Conservation (phyloP, 2,888 invertebrate species). For the Pseudoips prasinana region DNA sequence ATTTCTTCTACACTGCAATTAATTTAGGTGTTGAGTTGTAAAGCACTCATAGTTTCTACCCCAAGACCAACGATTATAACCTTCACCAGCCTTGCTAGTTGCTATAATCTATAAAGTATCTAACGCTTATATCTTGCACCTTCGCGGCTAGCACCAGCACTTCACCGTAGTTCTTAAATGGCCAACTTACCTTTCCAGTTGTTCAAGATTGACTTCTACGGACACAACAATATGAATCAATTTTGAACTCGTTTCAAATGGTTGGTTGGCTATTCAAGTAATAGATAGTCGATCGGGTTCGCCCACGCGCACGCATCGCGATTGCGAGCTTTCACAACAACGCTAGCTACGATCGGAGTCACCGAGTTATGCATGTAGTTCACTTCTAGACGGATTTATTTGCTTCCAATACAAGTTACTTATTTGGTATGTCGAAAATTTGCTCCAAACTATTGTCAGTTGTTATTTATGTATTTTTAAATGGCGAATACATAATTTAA, state of each 20-base stretch:
- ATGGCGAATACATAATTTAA: no score
- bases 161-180: neutral
- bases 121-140: constrained; percentile 17
- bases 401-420: constrained; percentile 21
- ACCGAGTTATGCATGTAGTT: constrained; percentile 30
- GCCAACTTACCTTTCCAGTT: no score
- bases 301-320: constrained; percentile 72
- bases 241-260: no score
- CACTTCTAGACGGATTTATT: constrained; percentile 32
- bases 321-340: constrained; percentile 72
- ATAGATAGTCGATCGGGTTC: constrained; percentile 62
- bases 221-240: no score
- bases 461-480: no score
- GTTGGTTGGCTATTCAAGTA: constrained; percentile 19
- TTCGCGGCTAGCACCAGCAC: neutral
- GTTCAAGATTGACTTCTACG: no score
- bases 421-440: constrained; percentile 23
- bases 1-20: no score
- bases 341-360: constrained; percentile 36
- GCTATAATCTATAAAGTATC: neutral
- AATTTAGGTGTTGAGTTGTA: no score
- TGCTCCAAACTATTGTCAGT: neutral
- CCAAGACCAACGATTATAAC: neutral
- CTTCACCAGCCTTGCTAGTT: neutral
- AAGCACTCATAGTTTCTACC: neutral